These are phyloP conservation scores for Scomberomorus guttatus DNA, from an alignment of 2,797 vertebrate species.

Conservation along the genomic window DNA sequence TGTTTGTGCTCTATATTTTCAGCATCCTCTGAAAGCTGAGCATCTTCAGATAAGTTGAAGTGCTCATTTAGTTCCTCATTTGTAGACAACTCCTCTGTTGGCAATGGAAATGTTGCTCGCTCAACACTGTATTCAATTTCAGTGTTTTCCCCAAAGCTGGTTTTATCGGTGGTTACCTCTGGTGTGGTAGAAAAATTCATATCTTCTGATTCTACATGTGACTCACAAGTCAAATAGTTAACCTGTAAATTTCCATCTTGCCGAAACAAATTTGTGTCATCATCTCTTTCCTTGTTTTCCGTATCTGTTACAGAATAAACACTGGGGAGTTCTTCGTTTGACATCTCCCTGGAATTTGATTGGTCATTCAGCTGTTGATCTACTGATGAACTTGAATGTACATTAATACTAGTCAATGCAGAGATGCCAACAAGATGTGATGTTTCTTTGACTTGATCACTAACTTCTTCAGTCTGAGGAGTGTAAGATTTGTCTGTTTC, in stretches of 20 bases:
- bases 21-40: slow-evolving; percentile 17
- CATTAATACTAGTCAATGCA: background rate
- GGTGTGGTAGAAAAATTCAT: background rate
- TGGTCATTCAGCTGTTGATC: background rate
- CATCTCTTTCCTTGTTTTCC: slow-evolving; percentile 4
- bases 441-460: background rate
- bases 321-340: background rate
- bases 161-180: slow-evolving; percentile 33
- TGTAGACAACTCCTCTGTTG: slow-evolving; percentile 23
- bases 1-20: background rate
- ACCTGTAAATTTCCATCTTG: slow-evolving; percentile 18
- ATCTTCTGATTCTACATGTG: slow-evolving; percentile 17
- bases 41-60: background rate
- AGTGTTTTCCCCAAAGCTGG: background rate
- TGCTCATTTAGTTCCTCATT: slow-evolving; percentile 34
- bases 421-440: background rate
- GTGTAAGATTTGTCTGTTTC: background rate
- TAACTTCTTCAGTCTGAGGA: slow-evolving; percentile 12
- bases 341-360: background rate
- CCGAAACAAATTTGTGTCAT: slow-evolving; percentile 4
- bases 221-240: slow-evolving; percentile 13
- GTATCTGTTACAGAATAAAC: background rate
- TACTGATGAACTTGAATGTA: background rate
- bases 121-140: slow-evolving; percentile 6
- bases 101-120: slow-evolving; percentile 13